Percentiles rank a stretch among this genome's conserved stretches.
Conservation (phyloP, 2,113 vertebrate genomes). For the Todiramphus chloris region DNA sequence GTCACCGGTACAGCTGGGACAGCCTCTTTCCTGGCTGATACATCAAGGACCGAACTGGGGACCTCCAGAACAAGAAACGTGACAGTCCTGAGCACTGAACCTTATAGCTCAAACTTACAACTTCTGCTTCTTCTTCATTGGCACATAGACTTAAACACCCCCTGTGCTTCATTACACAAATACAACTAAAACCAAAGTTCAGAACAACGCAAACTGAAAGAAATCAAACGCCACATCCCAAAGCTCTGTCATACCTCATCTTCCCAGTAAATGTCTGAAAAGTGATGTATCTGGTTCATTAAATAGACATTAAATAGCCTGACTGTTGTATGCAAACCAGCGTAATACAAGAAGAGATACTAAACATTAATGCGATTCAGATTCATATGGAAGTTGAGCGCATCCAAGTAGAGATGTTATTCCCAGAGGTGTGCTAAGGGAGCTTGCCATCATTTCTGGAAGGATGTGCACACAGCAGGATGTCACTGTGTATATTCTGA, state of each 20-base stretch:
- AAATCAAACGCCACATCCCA: neutral
- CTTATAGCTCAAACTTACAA: neutral
- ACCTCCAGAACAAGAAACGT: constrained; percentile 4
- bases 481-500: neutral
- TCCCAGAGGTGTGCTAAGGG: neutral
- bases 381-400: neutral
- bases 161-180: neutral
- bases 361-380: neutral
- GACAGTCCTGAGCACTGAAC: neutral
- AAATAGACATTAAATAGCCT: neutral
- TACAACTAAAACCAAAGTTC: neutral
- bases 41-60: neutral
- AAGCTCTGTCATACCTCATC: neutral
- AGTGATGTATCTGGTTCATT: neutral
- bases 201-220: neutral
- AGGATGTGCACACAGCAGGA: accelerated
- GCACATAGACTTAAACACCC: neutral
- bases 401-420: neutral
- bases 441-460: neutral
- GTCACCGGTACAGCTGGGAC: neutral
- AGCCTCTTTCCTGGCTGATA: constrained; percentile 23
- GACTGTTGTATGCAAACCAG: neutral
- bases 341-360: neutral
- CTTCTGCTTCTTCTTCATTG: neutral
- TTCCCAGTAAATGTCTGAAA: neutral